A percentile compares a stretch with the other conserved stretches of the same genome.
These are phyloP conservation scores for Cygnus olor DNA, from an alignment of 2,797 vertebrate species.

Conservation along the genomic window DNA sequence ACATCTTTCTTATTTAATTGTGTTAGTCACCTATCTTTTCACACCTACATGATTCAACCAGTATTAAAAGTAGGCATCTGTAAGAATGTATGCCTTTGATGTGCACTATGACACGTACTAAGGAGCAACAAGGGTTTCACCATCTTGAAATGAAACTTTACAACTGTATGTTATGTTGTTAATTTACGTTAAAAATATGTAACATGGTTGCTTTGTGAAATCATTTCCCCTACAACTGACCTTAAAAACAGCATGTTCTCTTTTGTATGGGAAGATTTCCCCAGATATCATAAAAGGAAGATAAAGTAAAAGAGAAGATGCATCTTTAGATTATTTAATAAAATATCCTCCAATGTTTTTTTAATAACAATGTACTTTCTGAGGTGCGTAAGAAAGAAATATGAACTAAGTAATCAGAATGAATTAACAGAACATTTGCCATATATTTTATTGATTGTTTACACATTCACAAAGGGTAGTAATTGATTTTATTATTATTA, in stretches of 20 bases:
- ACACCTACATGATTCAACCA: not conserved
- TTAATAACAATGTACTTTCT: not conserved
- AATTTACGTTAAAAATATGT: not conserved
- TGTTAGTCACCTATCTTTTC: not conserved
- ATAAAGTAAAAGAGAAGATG: not conserved
- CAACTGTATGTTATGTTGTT: not conserved
- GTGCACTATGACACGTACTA: not conserved
- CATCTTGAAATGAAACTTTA: not conserved
- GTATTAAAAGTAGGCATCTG: not conserved
- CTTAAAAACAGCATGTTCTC: accelerated
- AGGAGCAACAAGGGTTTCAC: not conserved
- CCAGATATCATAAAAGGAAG: not conserved
- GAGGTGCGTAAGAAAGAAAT: not conserved
- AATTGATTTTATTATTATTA: not conserved
- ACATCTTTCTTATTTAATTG: not conserved
- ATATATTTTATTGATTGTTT: not conserved
- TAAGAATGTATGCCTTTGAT: not conserved
- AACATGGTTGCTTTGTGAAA: not conserved
- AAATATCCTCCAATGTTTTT: not conserved
- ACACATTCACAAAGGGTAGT: not conserved
- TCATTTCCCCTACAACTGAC: not conserved
- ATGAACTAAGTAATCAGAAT: not conserved
- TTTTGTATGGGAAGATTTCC: not conserved
- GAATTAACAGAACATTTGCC: not conserved
- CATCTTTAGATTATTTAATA: not conserved